A percentile compares a stretch with the other conserved stretches of the same genome.
Conservation (phyloP, 2,797 vertebrate species). For the Salarias fasciatus region DNA sequence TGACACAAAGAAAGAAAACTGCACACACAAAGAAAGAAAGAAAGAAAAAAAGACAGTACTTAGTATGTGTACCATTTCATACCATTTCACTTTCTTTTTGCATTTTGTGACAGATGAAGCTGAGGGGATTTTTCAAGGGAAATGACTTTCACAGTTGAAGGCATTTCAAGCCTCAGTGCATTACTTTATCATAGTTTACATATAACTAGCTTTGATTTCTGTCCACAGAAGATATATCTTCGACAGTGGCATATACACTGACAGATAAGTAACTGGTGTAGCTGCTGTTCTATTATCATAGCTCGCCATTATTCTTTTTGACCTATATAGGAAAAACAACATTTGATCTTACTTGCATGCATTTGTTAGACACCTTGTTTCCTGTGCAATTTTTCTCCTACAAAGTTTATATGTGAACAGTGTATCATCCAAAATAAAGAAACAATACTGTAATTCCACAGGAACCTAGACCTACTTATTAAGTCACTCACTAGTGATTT, state of each 20-base stretch:
- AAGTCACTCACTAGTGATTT: slow-evolving; percentile 57
- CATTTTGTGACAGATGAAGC: slow-evolving; percentile 43
- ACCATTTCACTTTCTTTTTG: slow-evolving; percentile 42
- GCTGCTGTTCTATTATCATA: slow-evolving; percentile 19
- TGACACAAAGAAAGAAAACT: slow-evolving; percentile 1
- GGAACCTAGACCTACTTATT: slow-evolving; percentile 44
- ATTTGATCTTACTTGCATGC: slow-evolving; percentile 23
- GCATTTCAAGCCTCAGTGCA: slow-evolving; percentile 61
- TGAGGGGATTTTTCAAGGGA: slow-evolving; percentile 61
- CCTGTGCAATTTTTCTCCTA: slow-evolving; percentile 22
- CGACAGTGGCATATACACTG: slow-evolving; percentile 37
- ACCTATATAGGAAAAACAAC: slow-evolving; percentile 31
- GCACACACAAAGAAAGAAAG: slow-evolving; percentile 10
- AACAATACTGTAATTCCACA: slow-evolving; percentile 56
- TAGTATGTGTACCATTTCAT: slow-evolving; percentile 21
- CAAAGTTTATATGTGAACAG: slow-evolving; percentile 50
- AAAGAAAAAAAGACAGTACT: slow-evolving; percentile 20
- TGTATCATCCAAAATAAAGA: slow-evolving; percentile 56
- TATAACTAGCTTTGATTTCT: slow-evolving; percentile 51
- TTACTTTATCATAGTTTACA: slow-evolving; percentile 63
- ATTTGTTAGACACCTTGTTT: slow-evolving; percentile 32
- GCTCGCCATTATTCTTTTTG: slow-evolving; percentile 22
- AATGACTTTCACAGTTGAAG: slow-evolving; percentile 68
- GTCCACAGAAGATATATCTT: slow-evolving; percentile 37
- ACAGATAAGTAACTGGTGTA: slow-evolving; percentile 32